These are phyloP conservation scores for Enteromius unitaeniatus DNA, from an alignment of 2,797 vertebrate genomes.

Conservation along the genomic window DNA sequence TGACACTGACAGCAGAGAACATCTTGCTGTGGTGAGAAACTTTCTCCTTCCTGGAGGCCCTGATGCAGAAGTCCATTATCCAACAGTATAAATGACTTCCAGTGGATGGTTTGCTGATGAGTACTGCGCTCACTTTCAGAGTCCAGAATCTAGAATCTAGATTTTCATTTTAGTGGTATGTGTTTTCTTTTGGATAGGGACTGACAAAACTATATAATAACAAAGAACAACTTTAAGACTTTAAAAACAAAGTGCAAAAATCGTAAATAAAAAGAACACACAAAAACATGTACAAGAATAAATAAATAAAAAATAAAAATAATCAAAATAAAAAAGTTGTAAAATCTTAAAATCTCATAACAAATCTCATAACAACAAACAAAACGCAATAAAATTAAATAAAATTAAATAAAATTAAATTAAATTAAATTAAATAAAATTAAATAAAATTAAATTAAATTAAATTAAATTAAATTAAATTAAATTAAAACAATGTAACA, in stretches of 20 bases:
- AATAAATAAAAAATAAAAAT: not conserved
- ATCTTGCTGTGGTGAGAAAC: not conserved
- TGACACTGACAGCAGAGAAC: slow-evolving; percentile 15
- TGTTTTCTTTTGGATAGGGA: not conserved
- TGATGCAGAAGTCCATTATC: not conserved
- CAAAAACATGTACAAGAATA: no score
- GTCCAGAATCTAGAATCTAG: no score
- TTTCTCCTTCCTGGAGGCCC: slow-evolving; percentile 1
- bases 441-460: no score
- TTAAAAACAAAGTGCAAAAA: not conserved
- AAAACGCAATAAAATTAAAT: not conserved
- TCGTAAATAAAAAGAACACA: no score
- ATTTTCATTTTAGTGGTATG: not conserved
- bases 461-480: no score
- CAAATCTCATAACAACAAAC: not conserved
- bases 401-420: no score
- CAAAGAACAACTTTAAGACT: not conserved
- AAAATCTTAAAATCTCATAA: no score
- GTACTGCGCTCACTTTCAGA: not conserved
- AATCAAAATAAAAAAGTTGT: no score
- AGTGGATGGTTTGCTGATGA: no score
- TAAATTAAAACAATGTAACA: no score
- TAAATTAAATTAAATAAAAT: no score
- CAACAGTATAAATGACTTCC: not conserved
- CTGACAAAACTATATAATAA: not conserved